Evolutionary conservation across 2,113 vertebrate species (phyloP), one percentile per base, ranked within the genome.

Genomic region (Ophthalmolycus amberensis): DNA sequence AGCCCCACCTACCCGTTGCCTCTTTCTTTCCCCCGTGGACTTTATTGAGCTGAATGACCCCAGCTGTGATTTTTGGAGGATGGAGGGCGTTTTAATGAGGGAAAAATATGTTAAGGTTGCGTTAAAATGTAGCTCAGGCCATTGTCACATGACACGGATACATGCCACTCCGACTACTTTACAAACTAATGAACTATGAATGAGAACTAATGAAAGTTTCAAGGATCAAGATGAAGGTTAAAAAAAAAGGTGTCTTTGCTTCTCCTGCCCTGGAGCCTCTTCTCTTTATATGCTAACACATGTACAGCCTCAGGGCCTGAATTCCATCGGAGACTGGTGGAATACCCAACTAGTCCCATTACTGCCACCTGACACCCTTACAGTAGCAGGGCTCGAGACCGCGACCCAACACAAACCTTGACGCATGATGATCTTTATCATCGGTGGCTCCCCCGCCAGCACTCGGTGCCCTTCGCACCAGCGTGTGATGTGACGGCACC

Each of bases 261-360:
- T 68, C n/a, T 50, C 44, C 14, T 82, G 86, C 79, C 76, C 79
- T n/a, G 82, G 18, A 85, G 86, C 82, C 52, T 79, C 29, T 48
- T 56, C 37, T 81, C 52, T 86, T 89, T 86, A 59, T 86, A 78
- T 86, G 84, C 87, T 68, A 86, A 86, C 74, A 84, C 71, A 79
- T 59, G 70, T 80, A 68, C 27, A 42, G 80, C 77, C 84, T 73
- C 37, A 0, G 60, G 78, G 62, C 81, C 60, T 38, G 59, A 78
- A 52, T 71, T 75, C 44, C 60, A 68, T 25, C 65, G 68, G 48
- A 82, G 25, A 63, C 71, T 58, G 63, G 64, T 68, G 52, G 75
- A 84, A 69, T 84, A 81, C 80, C 75, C 63, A 84, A 71, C 54
- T 2, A 59, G 42, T 67, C 58, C 60, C 62, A 52, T 84, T 44